phyloP scores from a whole-genome alignment of 2,113 vertebrate species.

The Cinclus cinclus region DNA sequence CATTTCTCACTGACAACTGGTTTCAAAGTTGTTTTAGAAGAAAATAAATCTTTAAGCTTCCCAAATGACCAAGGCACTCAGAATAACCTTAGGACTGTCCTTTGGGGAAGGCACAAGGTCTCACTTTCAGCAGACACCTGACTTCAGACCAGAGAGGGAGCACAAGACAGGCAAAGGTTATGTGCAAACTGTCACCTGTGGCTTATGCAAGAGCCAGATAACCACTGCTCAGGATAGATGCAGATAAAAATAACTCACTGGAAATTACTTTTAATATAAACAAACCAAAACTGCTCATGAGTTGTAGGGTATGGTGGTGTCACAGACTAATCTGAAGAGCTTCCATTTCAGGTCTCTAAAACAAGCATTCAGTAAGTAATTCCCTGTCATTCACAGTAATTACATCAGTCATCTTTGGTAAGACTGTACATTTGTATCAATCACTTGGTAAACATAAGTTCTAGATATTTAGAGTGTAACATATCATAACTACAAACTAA shows the following conservation, averaged over 20 bases:
- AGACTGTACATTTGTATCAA: not conserved
- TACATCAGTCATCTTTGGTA: constrained; percentile 17
- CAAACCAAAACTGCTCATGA: not conserved
- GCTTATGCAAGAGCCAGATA: not conserved
- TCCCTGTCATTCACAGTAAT: not conserved
- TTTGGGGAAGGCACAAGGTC: not conserved
- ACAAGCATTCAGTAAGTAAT: not conserved
- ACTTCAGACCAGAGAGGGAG: not conserved
- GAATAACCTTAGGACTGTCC: not conserved
- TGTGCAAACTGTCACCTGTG: not conserved
- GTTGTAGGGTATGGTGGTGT: not conserved
- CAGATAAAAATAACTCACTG: not conserved
- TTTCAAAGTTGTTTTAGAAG: not conserved
- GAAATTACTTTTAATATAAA: constrained; percentile 25
- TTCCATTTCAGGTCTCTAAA: not conserved
- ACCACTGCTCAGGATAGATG: not conserved
- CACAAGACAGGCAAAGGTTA: not conserved
- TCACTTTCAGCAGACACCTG: not conserved
- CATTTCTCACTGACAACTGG: not conserved
- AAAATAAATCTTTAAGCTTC: not conserved
- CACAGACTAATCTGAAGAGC: not conserved
- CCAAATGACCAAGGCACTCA: not conserved
- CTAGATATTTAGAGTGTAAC: not conserved
- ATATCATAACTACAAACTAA: not conserved
- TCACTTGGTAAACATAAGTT: not conserved